A percentile compares a stretch with the other conserved stretches of the same genome.
Conservation (phyloP, 1,140 invertebrate species). For the Drosophila oshimai region DNA sequence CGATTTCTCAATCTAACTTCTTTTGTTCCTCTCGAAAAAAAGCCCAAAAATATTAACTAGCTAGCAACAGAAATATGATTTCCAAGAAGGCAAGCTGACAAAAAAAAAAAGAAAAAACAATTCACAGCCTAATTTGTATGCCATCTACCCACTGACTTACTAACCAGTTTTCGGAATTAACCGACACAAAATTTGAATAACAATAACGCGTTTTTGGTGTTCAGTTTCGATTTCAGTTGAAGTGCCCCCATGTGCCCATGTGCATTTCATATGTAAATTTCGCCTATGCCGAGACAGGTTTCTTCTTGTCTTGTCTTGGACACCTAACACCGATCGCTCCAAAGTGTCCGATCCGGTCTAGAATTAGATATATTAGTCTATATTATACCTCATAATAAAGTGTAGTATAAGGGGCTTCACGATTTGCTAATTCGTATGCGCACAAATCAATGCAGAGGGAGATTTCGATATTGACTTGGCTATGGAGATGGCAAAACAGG, state of each 20-base stretch:
- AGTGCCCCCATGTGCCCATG: slow-evolving; percentile 24
- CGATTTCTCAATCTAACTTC: slow-evolving; percentile 6
- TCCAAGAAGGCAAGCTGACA: neutral
- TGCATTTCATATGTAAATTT: slow-evolving; percentile 69
- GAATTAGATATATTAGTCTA: slow-evolving; percentile 66
- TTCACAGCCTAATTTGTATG: slow-evolving; percentile 56
- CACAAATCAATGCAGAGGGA: slow-evolving; percentile 43
- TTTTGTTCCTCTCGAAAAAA: slow-evolving; percentile 1
- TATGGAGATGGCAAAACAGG: slow-evolving; percentile 26
- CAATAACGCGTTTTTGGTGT: slow-evolving; percentile 70
- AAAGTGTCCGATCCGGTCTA: slow-evolving; percentile 52
- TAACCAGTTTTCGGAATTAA: slow-evolving; percentile 71
- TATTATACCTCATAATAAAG: slow-evolving; percentile 35
- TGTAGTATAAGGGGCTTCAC: slow-evolving; percentile 23
- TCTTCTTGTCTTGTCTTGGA: no score
- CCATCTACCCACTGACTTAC: slow-evolving; percentile 77
- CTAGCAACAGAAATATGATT: slow-evolving; percentile 45
- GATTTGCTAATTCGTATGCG: slow-evolving; percentile 63
- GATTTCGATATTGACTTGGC: neutral
- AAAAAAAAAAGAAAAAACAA: slow-evolving; percentile 1
- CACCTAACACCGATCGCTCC: slow-evolving; percentile 20
- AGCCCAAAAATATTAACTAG: slow-evolving; percentile 4
- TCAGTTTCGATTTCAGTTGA: slow-evolving; percentile 72
- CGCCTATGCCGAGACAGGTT: slow-evolving; percentile 57
- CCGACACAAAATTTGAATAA: slow-evolving; percentile 67